Evolutionary conservation across 1,140 invertebrate species (phyloP).

Genomic region (Dufourea novaeangliae): DNA sequence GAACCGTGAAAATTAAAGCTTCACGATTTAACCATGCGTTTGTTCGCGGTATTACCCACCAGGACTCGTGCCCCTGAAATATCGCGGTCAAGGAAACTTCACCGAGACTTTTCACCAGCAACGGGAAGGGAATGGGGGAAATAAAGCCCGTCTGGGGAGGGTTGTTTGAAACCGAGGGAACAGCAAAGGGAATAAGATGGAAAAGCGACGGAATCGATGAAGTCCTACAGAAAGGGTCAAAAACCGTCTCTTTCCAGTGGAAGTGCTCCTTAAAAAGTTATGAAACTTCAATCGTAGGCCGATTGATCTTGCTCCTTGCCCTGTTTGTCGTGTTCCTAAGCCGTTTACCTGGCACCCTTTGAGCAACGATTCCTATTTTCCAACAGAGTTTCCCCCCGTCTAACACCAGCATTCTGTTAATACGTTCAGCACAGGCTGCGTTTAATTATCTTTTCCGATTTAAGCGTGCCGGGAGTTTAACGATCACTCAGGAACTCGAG

Average conservation of each 20-base stretch:
- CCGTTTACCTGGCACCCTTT: background rate
- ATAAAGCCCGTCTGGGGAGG: too few species aligned
- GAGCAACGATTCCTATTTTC: background rate
- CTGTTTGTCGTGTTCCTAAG: background rate
- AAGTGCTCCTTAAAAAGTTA: too few species aligned
- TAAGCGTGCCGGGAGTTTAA: background rate
- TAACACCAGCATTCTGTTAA: background rate
- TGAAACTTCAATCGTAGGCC: too few species aligned
- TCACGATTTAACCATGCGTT: conserved; percentile 47
- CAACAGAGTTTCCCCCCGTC: background rate
- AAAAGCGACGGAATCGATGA: background rate
- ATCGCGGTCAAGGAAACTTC: conserved; percentile 19
- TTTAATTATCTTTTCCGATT: conserved; percentile 1
- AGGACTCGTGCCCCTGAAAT: conserved; percentile 6
- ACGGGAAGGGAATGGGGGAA: too few species aligned
- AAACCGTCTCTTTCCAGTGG: too few species aligned
- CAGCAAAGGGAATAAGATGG: too few species aligned
- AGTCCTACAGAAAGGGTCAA: too few species aligned
- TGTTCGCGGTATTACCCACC: conserved; percentile 23
- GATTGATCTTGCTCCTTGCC: background rate
- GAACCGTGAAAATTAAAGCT: conserved; percentile 46
- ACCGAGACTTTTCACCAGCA: background rate
- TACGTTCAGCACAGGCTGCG: background rate
- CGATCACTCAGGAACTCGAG: background rate
- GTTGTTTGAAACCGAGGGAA: too few species aligned